Percentiles rank a stretch among this genome's conserved stretches.
phyloP scores from a whole-genome alignment of 2,113 vertebrate genomes.

The Brienomyrus brachyistius region DNA sequence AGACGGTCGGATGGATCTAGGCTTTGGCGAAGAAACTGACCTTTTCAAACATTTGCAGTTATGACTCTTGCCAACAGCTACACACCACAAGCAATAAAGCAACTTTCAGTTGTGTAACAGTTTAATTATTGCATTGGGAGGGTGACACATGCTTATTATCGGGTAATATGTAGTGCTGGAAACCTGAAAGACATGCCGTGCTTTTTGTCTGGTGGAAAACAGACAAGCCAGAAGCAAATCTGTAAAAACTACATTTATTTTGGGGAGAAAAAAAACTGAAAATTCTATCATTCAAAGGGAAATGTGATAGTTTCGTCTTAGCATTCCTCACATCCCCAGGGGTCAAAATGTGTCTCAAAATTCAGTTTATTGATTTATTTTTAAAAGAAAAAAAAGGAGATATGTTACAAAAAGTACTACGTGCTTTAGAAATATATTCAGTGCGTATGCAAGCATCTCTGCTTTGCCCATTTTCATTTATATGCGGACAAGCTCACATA shows the following conservation, averaged over 20 bases:
- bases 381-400: neutral
- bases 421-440: neutral
- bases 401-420: neutral
- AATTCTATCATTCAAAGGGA: neutral
- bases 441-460: neutral
- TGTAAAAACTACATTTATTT: neutral
- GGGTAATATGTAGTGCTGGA: neutral
- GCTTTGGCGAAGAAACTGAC: neutral
- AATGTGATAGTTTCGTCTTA: neutral
- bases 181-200: neutral
- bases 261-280: neutral
- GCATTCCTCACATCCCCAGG: neutral
- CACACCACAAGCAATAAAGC: neutral
- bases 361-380: neutral
- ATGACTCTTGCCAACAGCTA: neutral
- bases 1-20: neutral
- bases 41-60: neutral
- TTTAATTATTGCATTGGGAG: neutral
- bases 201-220: neutral
- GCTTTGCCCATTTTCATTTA: neutral
- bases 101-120: neutral
- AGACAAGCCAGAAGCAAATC: neutral
- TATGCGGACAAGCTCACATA: neutral
- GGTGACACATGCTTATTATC: neutral
- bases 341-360: neutral